Percentiles rank a stretch among this genome's conserved stretches.
Conservation (phyloP, 2,797 vertebrate species). For the Natrix natrix region DNA sequence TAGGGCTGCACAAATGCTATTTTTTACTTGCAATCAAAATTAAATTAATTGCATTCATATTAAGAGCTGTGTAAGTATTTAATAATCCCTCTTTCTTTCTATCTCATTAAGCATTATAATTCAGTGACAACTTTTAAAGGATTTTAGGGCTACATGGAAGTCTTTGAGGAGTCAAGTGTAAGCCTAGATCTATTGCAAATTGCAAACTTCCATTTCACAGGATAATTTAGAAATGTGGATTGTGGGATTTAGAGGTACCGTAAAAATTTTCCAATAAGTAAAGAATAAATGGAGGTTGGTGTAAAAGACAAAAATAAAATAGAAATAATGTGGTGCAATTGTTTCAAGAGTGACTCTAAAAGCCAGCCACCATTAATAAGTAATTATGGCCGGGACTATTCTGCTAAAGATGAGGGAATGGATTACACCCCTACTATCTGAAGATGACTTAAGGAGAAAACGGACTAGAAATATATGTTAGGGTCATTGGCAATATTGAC, state of each 20-base stretch:
- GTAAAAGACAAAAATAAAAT: neutral
- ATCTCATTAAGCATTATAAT: neutral
- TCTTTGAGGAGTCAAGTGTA: neutral
- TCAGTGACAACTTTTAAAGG: neutral
- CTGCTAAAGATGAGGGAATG: neutral
- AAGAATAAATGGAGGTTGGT: neutral
- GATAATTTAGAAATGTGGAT: neutral
- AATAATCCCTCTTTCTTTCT: neutral
- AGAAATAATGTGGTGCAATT: neutral
- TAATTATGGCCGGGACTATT: neutral
- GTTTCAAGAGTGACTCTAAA: neutral
- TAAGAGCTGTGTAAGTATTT: neutral
- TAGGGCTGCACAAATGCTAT: neutral
- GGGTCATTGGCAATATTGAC: constrained; percentile 27
- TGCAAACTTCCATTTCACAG: neutral
- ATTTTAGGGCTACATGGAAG: neutral
- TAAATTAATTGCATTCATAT: neutral
- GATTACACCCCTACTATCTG: neutral
- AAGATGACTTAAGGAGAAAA: constrained; percentile 37
- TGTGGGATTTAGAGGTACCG: neutral
- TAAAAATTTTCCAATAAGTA: neutral
- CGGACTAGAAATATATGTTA: neutral
- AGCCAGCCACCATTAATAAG: neutral
- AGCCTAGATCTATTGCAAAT: neutral
- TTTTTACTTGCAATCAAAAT: neutral